A percentile compares a stretch with the other conserved stretches of the same genome.
Evolutionary conservation across 2,113 vertebrate genomes (phyloP).

Genomic region (Pica pica): DNA sequence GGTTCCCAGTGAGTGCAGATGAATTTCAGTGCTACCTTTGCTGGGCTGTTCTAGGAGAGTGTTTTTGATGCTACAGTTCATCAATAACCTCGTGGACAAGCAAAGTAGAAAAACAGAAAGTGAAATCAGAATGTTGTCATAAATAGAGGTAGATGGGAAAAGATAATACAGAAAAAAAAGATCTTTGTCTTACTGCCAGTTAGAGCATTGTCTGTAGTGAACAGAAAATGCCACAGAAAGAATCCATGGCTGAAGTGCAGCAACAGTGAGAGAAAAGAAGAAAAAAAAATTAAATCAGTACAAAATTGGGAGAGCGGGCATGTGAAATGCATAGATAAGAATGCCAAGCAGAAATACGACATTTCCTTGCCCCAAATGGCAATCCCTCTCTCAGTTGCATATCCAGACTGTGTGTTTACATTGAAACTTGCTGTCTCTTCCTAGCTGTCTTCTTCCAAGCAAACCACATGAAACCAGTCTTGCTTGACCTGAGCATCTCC

Average conservation of each 20-base stretch:
- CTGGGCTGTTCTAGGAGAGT: background rate
- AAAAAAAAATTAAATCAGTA: background rate
- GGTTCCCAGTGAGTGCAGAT: background rate
- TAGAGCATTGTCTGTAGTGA: background rate
- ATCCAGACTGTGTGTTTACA: background rate
- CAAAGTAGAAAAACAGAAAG: background rate
- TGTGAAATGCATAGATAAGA: background rate
- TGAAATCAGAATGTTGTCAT: background rate
- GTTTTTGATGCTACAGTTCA: background rate
- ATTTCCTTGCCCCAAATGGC: background rate
- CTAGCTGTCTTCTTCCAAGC: background rate
- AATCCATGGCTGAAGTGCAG: background rate
- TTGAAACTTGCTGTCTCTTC: background rate
- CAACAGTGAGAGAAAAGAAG: background rate
- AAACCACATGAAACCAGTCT: background rate
- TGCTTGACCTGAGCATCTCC: background rate
- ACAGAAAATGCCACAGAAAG: background rate
- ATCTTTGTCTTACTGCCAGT: background rate
- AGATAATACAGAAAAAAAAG: background rate
- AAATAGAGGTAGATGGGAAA: background rate
- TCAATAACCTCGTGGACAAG: background rate
- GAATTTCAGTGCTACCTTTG: background rate
- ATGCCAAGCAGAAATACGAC: background rate
- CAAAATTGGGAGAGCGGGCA: background rate
- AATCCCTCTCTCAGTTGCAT: background rate